These are phyloP conservation scores for Nesospiza acunhae DNA, from an alignment of 2,113 vertebrate genomes.

Conservation along the genomic window DNA sequence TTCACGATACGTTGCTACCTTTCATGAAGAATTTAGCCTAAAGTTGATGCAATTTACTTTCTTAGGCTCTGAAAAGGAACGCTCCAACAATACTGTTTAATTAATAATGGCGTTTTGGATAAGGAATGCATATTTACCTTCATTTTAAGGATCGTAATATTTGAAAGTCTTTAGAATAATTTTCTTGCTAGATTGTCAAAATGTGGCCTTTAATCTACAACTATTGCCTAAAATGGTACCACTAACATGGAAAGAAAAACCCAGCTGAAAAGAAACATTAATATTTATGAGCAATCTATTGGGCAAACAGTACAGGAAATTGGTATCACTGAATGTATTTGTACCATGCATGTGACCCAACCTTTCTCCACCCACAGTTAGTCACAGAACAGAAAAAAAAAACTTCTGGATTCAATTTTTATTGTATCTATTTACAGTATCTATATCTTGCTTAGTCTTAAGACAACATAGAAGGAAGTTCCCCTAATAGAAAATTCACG, in stretches of 20 bases:
- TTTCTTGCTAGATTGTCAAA: slow-evolving; percentile 1
- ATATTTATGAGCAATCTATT: slow-evolving; percentile 28
- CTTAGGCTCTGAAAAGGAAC: neutral
- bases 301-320: neutral
- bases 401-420: neutral
- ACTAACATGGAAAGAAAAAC: neutral
- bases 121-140: neutral
- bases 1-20: neutral
- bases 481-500: neutral
- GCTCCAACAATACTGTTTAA: neutral
- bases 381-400: neutral
- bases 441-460: neutral
- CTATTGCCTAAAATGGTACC: neutral
- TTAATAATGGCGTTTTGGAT: neutral
- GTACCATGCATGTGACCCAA: neutral
- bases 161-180: neutral
- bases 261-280: neutral
- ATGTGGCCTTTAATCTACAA: neutral
- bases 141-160: neutral
- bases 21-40: neutral
- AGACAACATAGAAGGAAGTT: neutral
- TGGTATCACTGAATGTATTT: neutral
- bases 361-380: neutral
- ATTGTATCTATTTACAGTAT: neutral
- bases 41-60: neutral